Evolutionary conservation across 2,797 vertebrate species (phyloP).

Genomic region (Odontamblyopus lacepedii): DNA sequence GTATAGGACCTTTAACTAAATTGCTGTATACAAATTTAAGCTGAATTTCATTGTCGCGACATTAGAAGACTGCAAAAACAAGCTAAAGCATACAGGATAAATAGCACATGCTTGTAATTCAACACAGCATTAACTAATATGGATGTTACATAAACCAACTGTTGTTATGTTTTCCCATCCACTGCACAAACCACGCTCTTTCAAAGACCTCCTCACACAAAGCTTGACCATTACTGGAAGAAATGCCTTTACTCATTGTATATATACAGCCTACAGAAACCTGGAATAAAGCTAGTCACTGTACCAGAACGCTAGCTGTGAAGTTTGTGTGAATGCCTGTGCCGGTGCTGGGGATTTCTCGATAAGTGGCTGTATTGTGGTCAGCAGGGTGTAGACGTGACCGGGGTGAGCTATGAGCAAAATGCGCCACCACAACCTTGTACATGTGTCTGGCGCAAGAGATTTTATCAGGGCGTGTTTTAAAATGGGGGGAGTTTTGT

Average conservation of each 20-base stretch:
- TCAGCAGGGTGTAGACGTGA: slow-evolving; percentile 35
- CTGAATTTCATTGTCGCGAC: no score
- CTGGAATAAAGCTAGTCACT: neutral
- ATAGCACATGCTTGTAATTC: no score
- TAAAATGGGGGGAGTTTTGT: neutral
- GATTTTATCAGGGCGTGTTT: neutral
- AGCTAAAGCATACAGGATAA: no score
- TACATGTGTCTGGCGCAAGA: neutral
- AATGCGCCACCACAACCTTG: neutral
- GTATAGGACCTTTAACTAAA: no score
- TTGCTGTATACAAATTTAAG: no score
- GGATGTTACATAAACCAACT: neutral
- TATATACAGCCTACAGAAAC: neutral
- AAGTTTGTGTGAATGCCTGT: slow-evolving; percentile 10
- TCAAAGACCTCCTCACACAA: slow-evolving; percentile 9
- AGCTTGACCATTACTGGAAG: slow-evolving; percentile 13
- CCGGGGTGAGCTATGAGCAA: slow-evolving; percentile 33
- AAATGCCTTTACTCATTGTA: neutral
- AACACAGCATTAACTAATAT: neutral
- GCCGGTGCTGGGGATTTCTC: slow-evolving; percentile 31
- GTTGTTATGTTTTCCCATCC: neutral
- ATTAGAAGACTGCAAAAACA: neutral
- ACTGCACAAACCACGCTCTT: neutral
- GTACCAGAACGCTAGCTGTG: slow-evolving; percentile 7
- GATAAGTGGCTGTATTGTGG: slow-evolving; percentile 32